phyloP scores from a whole-genome alignment of 1,140 invertebrate species.

The Muscidifurax raptorellus region DNA sequence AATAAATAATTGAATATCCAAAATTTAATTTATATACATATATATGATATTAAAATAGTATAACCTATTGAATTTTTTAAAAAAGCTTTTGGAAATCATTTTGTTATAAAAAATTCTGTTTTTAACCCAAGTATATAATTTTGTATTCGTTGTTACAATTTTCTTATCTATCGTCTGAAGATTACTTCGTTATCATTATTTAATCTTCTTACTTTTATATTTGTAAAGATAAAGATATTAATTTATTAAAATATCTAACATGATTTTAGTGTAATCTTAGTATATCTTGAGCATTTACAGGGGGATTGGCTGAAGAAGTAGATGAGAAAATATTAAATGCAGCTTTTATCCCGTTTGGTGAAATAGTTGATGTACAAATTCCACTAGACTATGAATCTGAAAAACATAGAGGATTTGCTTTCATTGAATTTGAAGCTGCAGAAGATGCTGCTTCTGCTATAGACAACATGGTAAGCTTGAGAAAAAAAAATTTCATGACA shows the following conservation, averaged over 20 bases:
- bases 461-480: slow-evolving; percentile 94
- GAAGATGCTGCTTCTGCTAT: slow-evolving; percentile 98
- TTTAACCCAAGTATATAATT: no score
- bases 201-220: no score
- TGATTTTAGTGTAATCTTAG: no score
- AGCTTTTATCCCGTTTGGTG: slow-evolving; percentile 98
- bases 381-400: slow-evolving; percentile 98
- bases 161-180: no score
- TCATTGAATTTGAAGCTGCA: slow-evolving; percentile 96
- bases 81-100: no score
- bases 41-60: no score
- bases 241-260: neutral
- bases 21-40: no score
- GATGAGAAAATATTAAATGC: slow-evolving; percentile 96
- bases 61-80: no score
- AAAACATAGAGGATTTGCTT: slow-evolving; percentile 98
- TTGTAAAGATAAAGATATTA: slow-evolving; percentile 1
- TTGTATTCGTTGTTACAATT: no score
- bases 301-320: slow-evolving; percentile 97
- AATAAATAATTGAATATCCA: no score
- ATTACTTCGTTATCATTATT: no score
- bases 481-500: neutral
- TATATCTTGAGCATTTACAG: slow-evolving; percentile 66
- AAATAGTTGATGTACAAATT: slow-evolving; percentile 97
- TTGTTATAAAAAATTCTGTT: no score